phyloP scores from a whole-genome alignment of 2,888 invertebrate species.

The Crematogaster levior region DNA sequence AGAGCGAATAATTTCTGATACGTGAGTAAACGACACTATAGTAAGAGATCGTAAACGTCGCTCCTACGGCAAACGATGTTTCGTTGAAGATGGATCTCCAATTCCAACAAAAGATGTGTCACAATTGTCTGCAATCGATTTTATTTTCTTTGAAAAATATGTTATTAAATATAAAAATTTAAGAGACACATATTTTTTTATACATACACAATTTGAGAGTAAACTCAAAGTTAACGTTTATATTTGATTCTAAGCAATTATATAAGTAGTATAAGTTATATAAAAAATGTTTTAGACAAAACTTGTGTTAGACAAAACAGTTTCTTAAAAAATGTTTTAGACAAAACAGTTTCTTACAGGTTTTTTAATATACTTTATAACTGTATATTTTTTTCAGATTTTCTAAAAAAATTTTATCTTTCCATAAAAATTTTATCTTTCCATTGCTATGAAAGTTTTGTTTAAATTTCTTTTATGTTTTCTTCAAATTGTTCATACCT shows the following conservation, averaged over 20 bases:
- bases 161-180: not conserved
- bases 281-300: too few relatives aligned
- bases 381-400: too few relatives aligned
- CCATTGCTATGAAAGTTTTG: not conserved
- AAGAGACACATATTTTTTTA: too few relatives aligned
- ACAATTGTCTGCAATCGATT: not conserved
- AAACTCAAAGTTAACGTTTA: not conserved
- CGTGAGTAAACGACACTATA: not conserved
- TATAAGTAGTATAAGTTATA: too few relatives aligned
- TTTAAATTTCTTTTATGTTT: not conserved
- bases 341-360: too few relatives aligned
- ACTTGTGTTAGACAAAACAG: too few relatives aligned
- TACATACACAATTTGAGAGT: not conserved
- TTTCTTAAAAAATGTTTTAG: too few relatives aligned
- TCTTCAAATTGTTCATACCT: too few relatives aligned
- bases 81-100: not conserved
- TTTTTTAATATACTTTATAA: too few relatives aligned
- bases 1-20: slow-evolving; percentile 31
- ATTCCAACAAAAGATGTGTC: not conserved
- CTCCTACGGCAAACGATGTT: not conserved
- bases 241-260: not conserved
- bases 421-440: too few relatives aligned
- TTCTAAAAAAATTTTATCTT: too few relatives aligned
- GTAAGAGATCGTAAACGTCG: not conserved
- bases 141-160: not conserved